These are phyloP conservation scores for Oreotrochilus melanogaster DNA, from an alignment of 2,113 vertebrate genomes.

Conservation along the genomic window DNA sequence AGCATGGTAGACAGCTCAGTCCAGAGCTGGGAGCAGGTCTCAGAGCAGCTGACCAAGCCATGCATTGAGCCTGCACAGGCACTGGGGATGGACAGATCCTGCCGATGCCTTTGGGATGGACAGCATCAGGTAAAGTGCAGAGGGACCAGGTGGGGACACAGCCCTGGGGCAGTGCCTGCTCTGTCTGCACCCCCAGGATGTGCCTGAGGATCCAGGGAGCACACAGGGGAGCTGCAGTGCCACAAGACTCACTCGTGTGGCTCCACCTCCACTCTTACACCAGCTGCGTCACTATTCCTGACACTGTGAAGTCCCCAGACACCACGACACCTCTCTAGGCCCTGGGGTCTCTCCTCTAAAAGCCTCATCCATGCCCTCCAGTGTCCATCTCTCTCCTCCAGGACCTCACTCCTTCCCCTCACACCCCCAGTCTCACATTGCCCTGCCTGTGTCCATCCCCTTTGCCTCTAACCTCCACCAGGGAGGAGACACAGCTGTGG, in stretches of 20 bases:
- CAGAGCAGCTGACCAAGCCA: not conserved
- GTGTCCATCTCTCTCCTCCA: not conserved
- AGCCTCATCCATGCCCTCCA: not conserved
- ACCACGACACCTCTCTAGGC: not conserved
- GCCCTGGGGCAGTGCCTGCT: not conserved
- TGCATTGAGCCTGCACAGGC: rapidly evolving
- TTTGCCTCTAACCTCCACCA: not conserved
- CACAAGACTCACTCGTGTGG: rapidly evolving
- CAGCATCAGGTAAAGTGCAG: not conserved
- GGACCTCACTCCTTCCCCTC: not conserved
- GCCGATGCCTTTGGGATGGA: not conserved
- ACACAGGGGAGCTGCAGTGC: not conserved
- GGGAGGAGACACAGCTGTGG: not conserved
- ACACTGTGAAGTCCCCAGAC: not conserved
- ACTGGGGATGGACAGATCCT: not conserved
- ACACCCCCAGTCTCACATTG: rapidly evolving
- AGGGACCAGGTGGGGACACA: not conserved
- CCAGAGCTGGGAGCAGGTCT: not conserved
- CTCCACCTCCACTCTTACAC: not conserved
- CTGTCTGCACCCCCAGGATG: not conserved
- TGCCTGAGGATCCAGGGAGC: not conserved
- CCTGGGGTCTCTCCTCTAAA: not conserved
- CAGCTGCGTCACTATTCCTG: not conserved
- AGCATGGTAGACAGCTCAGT: not conserved
- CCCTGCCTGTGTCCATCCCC: not conserved